A percentile compares a stretch with the other conserved stretches of the same genome.
These are phyloP conservation scores for Drosophila repleta DNA, from an alignment of 1,140 invertebrate genomes.

Conservation along the genomic window DNA sequence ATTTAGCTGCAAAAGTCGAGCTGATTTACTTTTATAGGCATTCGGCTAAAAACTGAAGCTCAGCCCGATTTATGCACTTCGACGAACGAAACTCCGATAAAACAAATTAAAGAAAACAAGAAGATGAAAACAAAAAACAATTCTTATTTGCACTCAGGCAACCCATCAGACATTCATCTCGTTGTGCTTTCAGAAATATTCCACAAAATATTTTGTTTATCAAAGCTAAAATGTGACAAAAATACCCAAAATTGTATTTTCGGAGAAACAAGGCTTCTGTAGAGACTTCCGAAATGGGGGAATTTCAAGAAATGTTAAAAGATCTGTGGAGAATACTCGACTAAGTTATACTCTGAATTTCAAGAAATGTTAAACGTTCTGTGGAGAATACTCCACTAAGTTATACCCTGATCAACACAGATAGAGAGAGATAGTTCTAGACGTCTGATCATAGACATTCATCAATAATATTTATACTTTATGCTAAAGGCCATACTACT, in stretches of 20 bases:
- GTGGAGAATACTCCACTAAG: not conserved
- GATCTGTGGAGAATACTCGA: not conserved
- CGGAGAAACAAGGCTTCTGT: not conserved
- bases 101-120: not conserved
- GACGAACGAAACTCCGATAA: not conserved
- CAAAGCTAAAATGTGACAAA: not conserved
- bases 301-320: not conserved
- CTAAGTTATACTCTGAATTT: not conserved
- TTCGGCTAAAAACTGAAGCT: conserved; percentile 43
- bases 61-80: conserved; percentile 50
- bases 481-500: too few species aligned
- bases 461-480: too few species aligned
- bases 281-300: not conserved
- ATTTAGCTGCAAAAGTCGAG: conserved; percentile 42
- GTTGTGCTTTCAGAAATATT: not conserved
- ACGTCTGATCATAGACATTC: too few species aligned
- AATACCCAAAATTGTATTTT: not conserved
- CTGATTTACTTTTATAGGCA: conserved; percentile 78
- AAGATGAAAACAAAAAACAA: not conserved
- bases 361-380: not conserved
- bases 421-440: too few species aligned
- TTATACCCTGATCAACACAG: too few species aligned
- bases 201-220: not conserved
- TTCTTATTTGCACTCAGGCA: not conserved
- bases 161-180: not conserved